These are phyloP conservation scores for Arctocebus calabarensis DNA, from an alignment of 2,797 vertebrate genomes.

Conservation along the genomic window DNA sequence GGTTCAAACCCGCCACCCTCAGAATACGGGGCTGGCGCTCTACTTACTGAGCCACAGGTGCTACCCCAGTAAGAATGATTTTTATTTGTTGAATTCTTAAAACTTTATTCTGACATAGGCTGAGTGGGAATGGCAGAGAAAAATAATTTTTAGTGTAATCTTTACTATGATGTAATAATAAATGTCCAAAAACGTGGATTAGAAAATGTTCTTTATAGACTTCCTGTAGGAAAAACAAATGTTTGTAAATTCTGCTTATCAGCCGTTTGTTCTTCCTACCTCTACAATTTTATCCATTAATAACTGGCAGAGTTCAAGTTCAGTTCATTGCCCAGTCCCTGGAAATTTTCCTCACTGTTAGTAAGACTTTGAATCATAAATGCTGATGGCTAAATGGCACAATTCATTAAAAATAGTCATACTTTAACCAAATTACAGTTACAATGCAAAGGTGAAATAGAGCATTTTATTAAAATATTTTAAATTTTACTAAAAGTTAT, in stretches of 20 bases:
- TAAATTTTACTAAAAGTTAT: slow-evolving; percentile 55
- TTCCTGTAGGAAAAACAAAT: slow-evolving; percentile 81
- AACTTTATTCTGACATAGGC: slow-evolving; percentile 50
- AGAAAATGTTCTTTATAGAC: slow-evolving; percentile 78
- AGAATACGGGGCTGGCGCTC: too few species aligned
- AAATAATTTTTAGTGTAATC: slow-evolving; percentile 43
- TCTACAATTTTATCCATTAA: slow-evolving; percentile 84
- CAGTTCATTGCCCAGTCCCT: slow-evolving; percentile 80
- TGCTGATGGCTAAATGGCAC: slow-evolving; percentile 27
- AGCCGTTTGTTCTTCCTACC: slow-evolving; percentile 83
- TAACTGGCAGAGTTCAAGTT: slow-evolving; percentile 86
- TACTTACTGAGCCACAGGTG: too few species aligned
- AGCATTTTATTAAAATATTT: slow-evolving; percentile 53
- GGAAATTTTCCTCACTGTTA: slow-evolving; percentile 83
- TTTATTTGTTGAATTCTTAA: neutral
- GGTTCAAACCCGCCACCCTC: too few species aligned
- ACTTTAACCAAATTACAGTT: slow-evolving; percentile 60
- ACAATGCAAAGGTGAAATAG: slow-evolving; percentile 35
- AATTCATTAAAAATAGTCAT: slow-evolving; percentile 75
- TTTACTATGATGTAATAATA: slow-evolving; percentile 58
- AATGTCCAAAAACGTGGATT: slow-evolving; percentile 61
- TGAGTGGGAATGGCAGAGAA: neutral
- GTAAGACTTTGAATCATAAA: slow-evolving; percentile 72
- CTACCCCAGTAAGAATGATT: neutral
- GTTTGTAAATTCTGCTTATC: slow-evolving; percentile 81